Evolutionary conservation across 1,140 invertebrate species (phyloP).

Genomic region (honey bee (Apis mellifera)): Amel_HAv3.1 CM009935.2:9160501-9161000

Average conservation of each 20-base stretch:
- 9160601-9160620: no score
- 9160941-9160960: not conserved
- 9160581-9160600: not conserved
- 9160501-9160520: not conserved
- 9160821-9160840: constrained; percentile 23
- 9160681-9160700: not conserved
- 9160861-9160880: constrained; percentile 32
- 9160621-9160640: not conserved
- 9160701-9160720: constrained; percentile 5
- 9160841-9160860: not conserved
- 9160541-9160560: not conserved
- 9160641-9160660: not conserved
- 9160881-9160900: constrained; percentile 56
- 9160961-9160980: not conserved
- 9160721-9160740: not conserved
- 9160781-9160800: constrained; percentile 48
- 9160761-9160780: constrained; percentile 42
- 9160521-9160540: not conserved
- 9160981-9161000: not conserved
- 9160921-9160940: constrained; percentile 2
- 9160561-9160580: not conserved
- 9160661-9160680: not conserved
- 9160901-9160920: not conserved
- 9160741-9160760: not conserved
- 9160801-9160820: constrained; percentile 20